phyloP scores from a whole-genome alignment of 2,113 vertebrate species.

The Serinus canaria region DNA sequence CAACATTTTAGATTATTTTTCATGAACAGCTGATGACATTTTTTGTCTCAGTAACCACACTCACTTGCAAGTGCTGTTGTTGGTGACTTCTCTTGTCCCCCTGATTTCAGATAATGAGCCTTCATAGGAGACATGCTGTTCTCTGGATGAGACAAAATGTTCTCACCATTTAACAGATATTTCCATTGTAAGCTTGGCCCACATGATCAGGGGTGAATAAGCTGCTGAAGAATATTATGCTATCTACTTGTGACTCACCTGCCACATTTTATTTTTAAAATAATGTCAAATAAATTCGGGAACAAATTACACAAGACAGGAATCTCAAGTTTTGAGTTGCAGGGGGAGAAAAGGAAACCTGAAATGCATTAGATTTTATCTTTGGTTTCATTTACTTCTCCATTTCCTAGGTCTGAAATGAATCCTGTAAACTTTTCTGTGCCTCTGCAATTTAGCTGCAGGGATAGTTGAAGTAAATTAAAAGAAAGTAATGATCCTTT shows the following conservation, averaged over 20 bases:
- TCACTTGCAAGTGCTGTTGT: not conserved
- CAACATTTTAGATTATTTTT: not conserved
- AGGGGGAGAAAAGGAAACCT: not conserved
- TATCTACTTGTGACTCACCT: slow-evolving; percentile 23
- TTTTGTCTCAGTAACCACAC: not conserved
- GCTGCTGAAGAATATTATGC: not conserved
- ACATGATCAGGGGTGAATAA: not conserved
- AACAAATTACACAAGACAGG: not conserved
- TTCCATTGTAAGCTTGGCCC: not conserved
- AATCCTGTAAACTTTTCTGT: not conserved
- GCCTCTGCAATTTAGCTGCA: not conserved
- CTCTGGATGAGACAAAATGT: slow-evolving; percentile 3
- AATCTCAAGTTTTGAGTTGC: not conserved
- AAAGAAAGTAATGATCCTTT: not conserved
- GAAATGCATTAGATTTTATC: not conserved
- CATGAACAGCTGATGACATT: not conserved
- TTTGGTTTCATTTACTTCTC: not conserved
- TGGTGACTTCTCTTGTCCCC: not conserved
- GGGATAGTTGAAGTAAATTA: not conserved
- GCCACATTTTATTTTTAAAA: slow-evolving; percentile 6
- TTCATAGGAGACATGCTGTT: not conserved
- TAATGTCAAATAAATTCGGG: not conserved
- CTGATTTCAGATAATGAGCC: not conserved
- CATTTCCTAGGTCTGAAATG: not conserved
- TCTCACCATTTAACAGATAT: not conserved